A percentile compares a stretch with the other conserved stretches of the same genome.
These are phyloP conservation scores for Acromyrmex echinatior DNA, from an alignment of 1,140 invertebrate genomes.

Conservation along the genomic window DNA sequence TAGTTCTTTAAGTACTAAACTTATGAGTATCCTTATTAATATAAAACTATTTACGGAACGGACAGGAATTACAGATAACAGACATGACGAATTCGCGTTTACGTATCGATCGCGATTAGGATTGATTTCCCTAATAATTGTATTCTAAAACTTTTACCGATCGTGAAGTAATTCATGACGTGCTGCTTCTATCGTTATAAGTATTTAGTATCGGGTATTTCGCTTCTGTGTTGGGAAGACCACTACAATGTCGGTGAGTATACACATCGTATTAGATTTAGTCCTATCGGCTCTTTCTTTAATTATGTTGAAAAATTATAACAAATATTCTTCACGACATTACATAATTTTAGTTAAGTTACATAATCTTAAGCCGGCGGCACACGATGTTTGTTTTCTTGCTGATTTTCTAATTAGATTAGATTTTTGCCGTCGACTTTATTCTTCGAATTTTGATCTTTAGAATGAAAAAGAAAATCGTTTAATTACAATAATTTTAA, in stretches of 20 bases:
- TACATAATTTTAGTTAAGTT: no score
- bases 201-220: not conserved
- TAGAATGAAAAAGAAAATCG: no score
- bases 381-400: no score
- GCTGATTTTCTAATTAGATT: no score
- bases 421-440: no score
- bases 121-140: not conserved
- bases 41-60: not conserved
- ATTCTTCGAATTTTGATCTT: no score
- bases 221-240: not conserved
- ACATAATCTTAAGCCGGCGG: no score
- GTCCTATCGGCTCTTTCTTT: no score
- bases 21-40: not conserved
- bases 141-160: slow-evolving; percentile 9
- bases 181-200: not conserved
- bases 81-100: slow-evolving; percentile 28
- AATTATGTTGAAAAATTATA: no score
- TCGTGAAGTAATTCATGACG: not conserved
- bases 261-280: not conserved
- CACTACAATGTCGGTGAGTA: slow-evolving; percentile 24
- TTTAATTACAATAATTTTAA: no score
- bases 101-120: not conserved
- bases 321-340: no score
- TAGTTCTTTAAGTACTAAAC: not conserved
- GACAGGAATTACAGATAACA: not conserved